A percentile compares a stretch with the other conserved stretches of the same genome.
Conservation (phyloP, 2,888 invertebrate genomes). For the Macrosiphum euphorbiae region DNA sequence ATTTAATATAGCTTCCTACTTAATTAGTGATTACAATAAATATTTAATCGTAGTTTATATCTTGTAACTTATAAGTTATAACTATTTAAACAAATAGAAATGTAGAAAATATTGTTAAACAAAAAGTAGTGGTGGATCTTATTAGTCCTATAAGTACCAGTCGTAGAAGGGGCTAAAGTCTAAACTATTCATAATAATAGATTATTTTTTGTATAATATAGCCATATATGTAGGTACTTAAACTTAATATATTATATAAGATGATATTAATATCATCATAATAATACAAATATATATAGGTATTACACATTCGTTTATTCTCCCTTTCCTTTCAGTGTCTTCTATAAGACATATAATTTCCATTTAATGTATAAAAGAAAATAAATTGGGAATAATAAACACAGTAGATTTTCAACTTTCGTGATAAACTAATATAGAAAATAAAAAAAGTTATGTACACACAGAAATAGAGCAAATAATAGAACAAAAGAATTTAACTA, state of each 20-base stretch:
- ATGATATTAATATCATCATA: neutral
- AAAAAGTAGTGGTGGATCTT: neutral
- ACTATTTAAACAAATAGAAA: neutral
- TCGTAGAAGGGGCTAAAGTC: neutral
- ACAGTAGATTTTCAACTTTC: neutral
- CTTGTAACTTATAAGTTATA: neutral
- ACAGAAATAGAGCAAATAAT: neutral
- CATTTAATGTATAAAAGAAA: neutral
- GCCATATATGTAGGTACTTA: too few species aligned
- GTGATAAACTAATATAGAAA: neutral
- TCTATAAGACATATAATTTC: neutral
- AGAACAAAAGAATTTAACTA: neutral
- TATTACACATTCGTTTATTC: neutral
- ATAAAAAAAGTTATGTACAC: neutral
- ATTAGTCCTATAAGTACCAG: neutral
- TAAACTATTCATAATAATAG: neutral
- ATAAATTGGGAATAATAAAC: neutral
- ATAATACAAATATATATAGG: neutral
- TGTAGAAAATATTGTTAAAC: neutral
- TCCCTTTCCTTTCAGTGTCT: neutral
- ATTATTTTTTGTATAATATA: too few species aligned
- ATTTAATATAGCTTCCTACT: neutral
- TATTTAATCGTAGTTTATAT: neutral
- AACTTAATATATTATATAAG: too few species aligned
- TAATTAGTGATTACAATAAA: neutral